These are phyloP conservation scores for Sinella curviseta DNA, from an alignment of 1,140 invertebrate genomes.

Conservation along the genomic window DNA sequence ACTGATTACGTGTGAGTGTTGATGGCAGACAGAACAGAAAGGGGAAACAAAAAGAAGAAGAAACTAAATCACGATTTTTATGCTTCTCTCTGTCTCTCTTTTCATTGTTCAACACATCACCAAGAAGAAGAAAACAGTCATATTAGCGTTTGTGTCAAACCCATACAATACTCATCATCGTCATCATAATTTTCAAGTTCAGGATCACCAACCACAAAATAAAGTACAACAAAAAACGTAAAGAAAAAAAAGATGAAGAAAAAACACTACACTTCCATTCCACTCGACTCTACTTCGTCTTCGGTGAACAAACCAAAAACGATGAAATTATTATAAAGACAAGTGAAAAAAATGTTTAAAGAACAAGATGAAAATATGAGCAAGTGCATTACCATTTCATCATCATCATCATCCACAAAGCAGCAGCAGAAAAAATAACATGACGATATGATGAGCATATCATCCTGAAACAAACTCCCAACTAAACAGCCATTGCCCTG, in stretches of 20 bases:
- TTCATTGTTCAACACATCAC: neutral
- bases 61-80: neutral
- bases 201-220: neutral
- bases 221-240: neutral
- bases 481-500: neutral
- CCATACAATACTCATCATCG: neutral
- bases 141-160: neutral
- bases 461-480: neutral
- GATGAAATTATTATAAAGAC: neutral
- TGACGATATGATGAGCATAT: neutral
- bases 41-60: too few relatives aligned
- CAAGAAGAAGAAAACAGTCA: too few relatives aligned
- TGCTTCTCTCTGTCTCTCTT: too few relatives aligned
- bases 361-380: neutral
- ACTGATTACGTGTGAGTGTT: too few relatives aligned
- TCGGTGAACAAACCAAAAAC: neutral
- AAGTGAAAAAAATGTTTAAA: neutral
- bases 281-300: neutral
- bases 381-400: constrained; percentile 4
- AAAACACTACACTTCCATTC: too few relatives aligned
- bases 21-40: too few relatives aligned
- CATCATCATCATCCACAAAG: neutral
- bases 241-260: too few relatives aligned
- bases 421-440: neutral
- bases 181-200: constrained; percentile 10